These are phyloP conservation scores for Philopotamus ludificatus DNA, from an alignment of 1,140 invertebrate genomes.

Conservation along the genomic window DNA sequence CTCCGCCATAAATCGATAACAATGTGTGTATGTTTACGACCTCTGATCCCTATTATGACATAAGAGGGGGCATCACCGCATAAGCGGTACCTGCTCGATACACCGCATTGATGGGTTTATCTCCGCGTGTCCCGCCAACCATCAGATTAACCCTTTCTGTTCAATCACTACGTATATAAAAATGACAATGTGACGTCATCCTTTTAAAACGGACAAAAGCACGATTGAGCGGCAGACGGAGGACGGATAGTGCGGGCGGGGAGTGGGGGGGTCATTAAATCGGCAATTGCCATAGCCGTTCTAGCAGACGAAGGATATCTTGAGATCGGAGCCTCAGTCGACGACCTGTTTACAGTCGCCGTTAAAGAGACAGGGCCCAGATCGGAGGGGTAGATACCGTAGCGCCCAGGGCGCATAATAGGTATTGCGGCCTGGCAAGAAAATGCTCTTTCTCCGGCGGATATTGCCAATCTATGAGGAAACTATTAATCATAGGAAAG, in stretches of 20 bases:
- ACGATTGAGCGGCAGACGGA: neutral
- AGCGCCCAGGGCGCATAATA: neutral
- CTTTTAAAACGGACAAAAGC: neutral
- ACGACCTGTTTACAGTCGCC: conserved; percentile 35
- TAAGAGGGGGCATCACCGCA: too few relatives aligned
- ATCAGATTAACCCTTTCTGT: too few relatives aligned
- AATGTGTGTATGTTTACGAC: too few relatives aligned
- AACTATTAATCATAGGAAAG: conserved; percentile 39
- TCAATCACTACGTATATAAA: too few relatives aligned
- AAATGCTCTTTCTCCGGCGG: conserved; percentile 33
- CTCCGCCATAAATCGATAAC: neutral
- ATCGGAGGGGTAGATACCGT: conserved; percentile 36
- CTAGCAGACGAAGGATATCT: conserved; percentile 16
- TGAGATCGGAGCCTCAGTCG: conserved; percentile 24
- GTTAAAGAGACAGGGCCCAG: conserved; percentile 26
- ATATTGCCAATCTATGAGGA: conserved; percentile 41
- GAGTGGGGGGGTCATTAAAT: conserved; percentile 2
- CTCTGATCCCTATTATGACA: too few relatives aligned
- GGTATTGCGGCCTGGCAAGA: conserved; percentile 9
- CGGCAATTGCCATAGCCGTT: neutral
- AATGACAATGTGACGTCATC: too few relatives aligned
- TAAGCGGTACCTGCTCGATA: too few relatives aligned
- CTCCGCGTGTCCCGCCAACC: too few relatives aligned
- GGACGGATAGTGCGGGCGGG: too few relatives aligned
- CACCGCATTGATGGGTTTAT: too few relatives aligned